These are phyloP conservation scores for Channa argus DNA, from an alignment of 2,113 vertebrate genomes.

Conservation along the genomic window DNA sequence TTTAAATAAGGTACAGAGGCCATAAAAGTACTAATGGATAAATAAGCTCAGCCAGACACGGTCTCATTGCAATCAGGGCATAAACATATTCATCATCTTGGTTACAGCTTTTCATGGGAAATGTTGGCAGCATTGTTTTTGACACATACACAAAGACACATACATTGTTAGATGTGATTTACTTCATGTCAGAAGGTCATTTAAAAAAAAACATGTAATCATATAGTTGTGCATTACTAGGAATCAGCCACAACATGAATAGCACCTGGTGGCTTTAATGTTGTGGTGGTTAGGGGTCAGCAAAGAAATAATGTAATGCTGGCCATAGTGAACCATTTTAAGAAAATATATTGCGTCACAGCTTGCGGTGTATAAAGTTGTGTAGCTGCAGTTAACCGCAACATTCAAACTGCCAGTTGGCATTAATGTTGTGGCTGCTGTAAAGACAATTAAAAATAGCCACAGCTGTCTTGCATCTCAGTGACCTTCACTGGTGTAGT, in stretches of 20 bases:
- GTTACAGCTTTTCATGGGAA: slow-evolving; percentile 27
- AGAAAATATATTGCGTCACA: too few relatives aligned
- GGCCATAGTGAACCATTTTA: too few relatives aligned
- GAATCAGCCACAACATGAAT: background rate
- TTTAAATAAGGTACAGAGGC: slow-evolving; percentile 27
- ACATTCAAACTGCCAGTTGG: too few relatives aligned
- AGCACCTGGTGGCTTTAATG: too few relatives aligned
- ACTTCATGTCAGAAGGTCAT: slow-evolving; percentile 31
- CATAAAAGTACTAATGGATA: slow-evolving; percentile 54
- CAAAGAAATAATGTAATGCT: too few relatives aligned
- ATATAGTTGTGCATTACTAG: background rate
- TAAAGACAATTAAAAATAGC: slow-evolving; percentile 34
- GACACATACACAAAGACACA: slow-evolving; percentile 35
- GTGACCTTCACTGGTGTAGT: slow-evolving; percentile 21
- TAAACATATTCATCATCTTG: slow-evolving; percentile 62
- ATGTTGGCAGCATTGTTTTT: slow-evolving; percentile 25
- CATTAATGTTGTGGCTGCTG: background rate
- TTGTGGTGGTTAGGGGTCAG: too few relatives aligned
- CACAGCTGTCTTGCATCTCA: slow-evolving; percentile 1
- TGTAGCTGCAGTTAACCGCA: too few relatives aligned
- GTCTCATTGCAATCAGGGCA: slow-evolving; percentile 55
- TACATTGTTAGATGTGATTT: slow-evolving; percentile 38
- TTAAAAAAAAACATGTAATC: slow-evolving; percentile 34
- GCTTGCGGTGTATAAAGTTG: too few relatives aligned
- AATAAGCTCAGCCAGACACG: slow-evolving; percentile 34